These are phyloP conservation scores for Aspiorhynchus laticeps DNA, from an alignment of 2,113 vertebrate species.

Conservation along the genomic window DNA sequence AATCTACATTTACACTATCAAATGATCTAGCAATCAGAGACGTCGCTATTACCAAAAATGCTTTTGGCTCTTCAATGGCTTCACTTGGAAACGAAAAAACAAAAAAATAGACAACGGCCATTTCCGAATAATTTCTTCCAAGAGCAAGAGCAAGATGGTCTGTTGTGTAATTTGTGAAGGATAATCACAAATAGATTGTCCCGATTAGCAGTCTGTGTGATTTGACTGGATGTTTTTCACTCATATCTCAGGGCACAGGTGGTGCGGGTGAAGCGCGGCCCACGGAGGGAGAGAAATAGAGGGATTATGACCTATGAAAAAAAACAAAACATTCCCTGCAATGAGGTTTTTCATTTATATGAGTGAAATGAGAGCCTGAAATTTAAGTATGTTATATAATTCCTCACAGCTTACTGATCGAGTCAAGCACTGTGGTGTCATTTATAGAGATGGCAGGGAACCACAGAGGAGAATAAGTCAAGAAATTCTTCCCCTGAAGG, in stretches of 20 bases:
- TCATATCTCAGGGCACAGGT: slow-evolving; percentile 28
- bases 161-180: neutral
- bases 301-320: slow-evolving; percentile 10
- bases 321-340: neutral
- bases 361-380: slow-evolving; percentile 27
- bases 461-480: neutral
- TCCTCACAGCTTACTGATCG: slow-evolving; percentile 13
- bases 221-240: neutral
- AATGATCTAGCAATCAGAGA: too few relatives aligned
- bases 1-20: too few relatives aligned
- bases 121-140: neutral
- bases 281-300: neutral
- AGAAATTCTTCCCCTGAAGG: neutral
- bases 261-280: neutral
- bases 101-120: neutral
- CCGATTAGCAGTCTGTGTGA: neutral
- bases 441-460: slow-evolving; percentile 29
- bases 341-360: slow-evolving; percentile 45
- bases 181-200: neutral
- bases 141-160: neutral
- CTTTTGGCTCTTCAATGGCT: neutral
- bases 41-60: too few relatives aligned
- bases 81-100: neutral
- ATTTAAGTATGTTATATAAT: slow-evolving; percentile 47
- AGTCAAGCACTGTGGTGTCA: slow-evolving; percentile 27